Evolutionary conservation across 2,113 vertebrate species (phyloP).

Genomic region (Blennius ocellaris): DNA sequence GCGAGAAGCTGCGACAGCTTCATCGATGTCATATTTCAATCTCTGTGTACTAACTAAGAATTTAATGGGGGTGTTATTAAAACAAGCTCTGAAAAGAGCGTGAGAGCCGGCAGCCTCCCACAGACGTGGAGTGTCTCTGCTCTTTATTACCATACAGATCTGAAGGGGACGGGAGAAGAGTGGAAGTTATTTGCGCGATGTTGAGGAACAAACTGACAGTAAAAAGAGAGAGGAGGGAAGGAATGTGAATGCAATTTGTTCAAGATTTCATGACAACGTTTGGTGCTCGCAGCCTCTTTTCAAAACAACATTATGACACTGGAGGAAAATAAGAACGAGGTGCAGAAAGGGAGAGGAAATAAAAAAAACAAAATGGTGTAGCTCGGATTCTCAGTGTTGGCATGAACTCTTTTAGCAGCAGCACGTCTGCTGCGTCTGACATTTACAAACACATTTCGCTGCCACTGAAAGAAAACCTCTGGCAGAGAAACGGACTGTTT

Average conservation of each 20-base stretch:
- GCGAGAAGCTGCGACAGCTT: neutral
- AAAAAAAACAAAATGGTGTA: neutral
- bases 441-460: slow-evolving; percentile 40
- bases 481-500: slow-evolving; percentile 6
- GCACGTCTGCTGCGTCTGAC: slow-evolving; percentile 28
- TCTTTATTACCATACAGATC: slow-evolving; percentile 44
- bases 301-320: slow-evolving; percentile 19
- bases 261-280: slow-evolving; percentile 5
- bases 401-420: slow-evolving; percentile 2
- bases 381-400: slow-evolving; percentile 16
- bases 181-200: slow-evolving; percentile 16
- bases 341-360: neutral
- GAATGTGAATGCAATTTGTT: slow-evolving; percentile 1
- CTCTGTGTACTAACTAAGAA: slow-evolving; percentile 22
- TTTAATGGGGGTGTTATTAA: slow-evolving; percentile 6
- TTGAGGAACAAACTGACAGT: slow-evolving; percentile 32
- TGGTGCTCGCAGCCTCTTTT: slow-evolving; percentile 11
- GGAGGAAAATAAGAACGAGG: slow-evolving; percentile 28
- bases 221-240: neutral
- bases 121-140: slow-evolving; percentile 8
- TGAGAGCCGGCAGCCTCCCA: slow-evolving; percentile 26
- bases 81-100: slow-evolving; percentile 8
- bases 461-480: slow-evolving; percentile 12
- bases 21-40: slow-evolving; percentile 15
- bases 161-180: slow-evolving; percentile 5